phyloP scores from a whole-genome alignment of 2,888 invertebrate genomes.

The Cheilosia grossa region DNA sequence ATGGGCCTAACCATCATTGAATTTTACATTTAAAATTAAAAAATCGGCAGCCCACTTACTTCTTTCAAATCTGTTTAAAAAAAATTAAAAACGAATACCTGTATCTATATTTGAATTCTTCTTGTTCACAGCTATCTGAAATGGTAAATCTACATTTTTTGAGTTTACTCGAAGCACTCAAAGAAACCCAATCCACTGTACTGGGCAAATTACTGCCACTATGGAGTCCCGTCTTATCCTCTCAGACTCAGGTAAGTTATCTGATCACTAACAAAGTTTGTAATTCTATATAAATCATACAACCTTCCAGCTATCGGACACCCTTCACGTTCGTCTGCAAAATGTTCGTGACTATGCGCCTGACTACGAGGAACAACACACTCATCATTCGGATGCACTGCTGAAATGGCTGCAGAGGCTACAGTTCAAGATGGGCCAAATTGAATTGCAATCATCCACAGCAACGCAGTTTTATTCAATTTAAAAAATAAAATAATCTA shows the following conservation, averaged over 20 bases:
- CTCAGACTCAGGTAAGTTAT: slow-evolving; percentile 91
- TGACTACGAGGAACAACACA: slow-evolving; percentile 83
- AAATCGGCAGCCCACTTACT: too few relatives aligned
- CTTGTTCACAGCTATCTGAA: slow-evolving; percentile 92
- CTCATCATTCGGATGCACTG: slow-evolving; percentile 84
- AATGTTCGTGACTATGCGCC: slow-evolving; percentile 92
- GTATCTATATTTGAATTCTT: not conserved
- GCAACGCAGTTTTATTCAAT: slow-evolving; percentile 95
- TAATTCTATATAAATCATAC: not conserved
- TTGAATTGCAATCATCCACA: slow-evolving; percentile 95
- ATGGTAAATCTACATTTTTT: slow-evolving; percentile 99
- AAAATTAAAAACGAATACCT: too few relatives aligned
- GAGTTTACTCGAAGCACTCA: slow-evolving; percentile 95
- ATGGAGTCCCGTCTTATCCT: slow-evolving; percentile 97
- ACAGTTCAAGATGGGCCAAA: slow-evolving; percentile 99
- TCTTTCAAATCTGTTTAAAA: too few relatives aligned
- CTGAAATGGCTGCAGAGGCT: slow-evolving; percentile 95
- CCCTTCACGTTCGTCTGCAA: slow-evolving; percentile 93
- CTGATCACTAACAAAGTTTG: not conserved
- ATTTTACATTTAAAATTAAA: too few relatives aligned
- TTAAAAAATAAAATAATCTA: slow-evolving; percentile 80
- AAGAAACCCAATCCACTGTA: slow-evolving; percentile 97
- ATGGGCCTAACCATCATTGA: too few relatives aligned
- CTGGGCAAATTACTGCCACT: slow-evolving; percentile 95
- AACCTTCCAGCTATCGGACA: slow-evolving; percentile 90